These are phyloP conservation scores for Rhabdomys pumilio DNA, from an alignment of 2,797 vertebrate species.

Conservation along the genomic window DNA sequence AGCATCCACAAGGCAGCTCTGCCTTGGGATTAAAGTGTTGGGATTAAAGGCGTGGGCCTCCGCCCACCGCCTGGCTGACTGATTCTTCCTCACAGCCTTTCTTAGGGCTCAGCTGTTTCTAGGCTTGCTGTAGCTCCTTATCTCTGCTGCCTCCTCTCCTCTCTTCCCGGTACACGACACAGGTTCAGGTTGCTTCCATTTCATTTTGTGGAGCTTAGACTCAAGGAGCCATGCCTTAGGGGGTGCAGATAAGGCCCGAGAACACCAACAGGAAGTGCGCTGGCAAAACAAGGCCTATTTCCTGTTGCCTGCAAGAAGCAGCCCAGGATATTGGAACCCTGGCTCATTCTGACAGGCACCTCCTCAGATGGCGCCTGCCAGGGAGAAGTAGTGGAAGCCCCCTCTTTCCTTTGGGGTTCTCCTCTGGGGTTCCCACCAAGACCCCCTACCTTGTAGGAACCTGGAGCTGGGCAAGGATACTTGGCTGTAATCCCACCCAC, in stretches of 20 bases:
- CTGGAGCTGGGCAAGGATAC: background rate
- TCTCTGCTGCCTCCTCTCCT: background rate
- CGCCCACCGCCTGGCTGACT: background rate
- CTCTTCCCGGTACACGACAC: background rate
- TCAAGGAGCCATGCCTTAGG: background rate
- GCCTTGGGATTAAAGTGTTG: no score
- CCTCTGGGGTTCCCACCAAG: background rate
- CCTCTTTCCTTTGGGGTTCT: background rate
- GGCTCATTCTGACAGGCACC: background rate
- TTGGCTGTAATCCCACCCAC: background rate
- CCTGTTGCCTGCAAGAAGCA: background rate
- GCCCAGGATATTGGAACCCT: background rate
- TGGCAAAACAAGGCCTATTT: accelerated
- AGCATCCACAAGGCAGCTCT: background rate
- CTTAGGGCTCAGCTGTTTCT: background rate
- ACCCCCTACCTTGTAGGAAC: background rate
- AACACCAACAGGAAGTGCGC: background rate
- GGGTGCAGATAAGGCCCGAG: background rate
- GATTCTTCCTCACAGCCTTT: background rate
- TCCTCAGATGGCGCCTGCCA: background rate
- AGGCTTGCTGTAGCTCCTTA: background rate
- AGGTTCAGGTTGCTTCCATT: background rate
- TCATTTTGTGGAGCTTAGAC: background rate
- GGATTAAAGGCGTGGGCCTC: background rate
- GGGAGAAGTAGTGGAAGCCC: background rate